A percentile compares a stretch with the other conserved stretches of the same genome.
Conservation (phyloP, 2,797 vertebrate genomes). For the Leptoclinus maculatus region DNA sequence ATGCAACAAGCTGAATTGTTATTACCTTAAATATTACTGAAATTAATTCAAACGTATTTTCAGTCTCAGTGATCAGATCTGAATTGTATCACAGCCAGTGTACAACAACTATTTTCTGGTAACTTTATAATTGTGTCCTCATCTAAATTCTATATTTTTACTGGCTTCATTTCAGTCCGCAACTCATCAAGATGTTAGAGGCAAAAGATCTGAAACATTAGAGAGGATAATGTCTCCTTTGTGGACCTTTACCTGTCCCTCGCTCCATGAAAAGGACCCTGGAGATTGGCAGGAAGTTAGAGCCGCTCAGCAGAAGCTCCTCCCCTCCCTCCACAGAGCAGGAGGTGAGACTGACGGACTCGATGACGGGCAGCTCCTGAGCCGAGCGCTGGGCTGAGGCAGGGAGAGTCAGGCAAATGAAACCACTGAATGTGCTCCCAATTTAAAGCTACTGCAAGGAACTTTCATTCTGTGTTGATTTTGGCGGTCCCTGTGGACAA, state of each 20-base stretch:
- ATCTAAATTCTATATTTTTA: background rate
- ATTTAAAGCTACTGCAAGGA: background rate
- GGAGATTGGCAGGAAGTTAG: slow-evolving; percentile 92
- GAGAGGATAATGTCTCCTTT: background rate
- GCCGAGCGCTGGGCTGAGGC: slow-evolving; percentile 92
- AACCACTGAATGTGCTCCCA: background rate
- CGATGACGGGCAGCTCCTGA: slow-evolving; percentile 93
- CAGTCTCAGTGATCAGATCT: background rate
- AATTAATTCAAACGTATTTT: background rate
- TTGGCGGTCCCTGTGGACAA: background rate
- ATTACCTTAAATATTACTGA: background rate
- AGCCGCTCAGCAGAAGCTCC: slow-evolving; percentile 89
- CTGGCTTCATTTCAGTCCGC: background rate
- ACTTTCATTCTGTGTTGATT: background rate
- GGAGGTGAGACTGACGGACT: slow-evolving; percentile 89
- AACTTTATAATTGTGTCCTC: background rate
- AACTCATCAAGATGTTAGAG: background rate
- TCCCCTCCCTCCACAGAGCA: slow-evolving; percentile 91
- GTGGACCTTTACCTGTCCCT: slow-evolving; percentile 84
- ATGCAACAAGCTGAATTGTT: background rate
- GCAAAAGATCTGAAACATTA: background rate
- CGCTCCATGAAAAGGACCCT: slow-evolving; percentile 93
- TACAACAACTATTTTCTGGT: background rate
- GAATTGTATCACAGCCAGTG: background rate
- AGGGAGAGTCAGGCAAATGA: background rate